Base-by-base conservation (phyloP, 2,888 invertebrate species). In the Augiades crinisus region DNA sequence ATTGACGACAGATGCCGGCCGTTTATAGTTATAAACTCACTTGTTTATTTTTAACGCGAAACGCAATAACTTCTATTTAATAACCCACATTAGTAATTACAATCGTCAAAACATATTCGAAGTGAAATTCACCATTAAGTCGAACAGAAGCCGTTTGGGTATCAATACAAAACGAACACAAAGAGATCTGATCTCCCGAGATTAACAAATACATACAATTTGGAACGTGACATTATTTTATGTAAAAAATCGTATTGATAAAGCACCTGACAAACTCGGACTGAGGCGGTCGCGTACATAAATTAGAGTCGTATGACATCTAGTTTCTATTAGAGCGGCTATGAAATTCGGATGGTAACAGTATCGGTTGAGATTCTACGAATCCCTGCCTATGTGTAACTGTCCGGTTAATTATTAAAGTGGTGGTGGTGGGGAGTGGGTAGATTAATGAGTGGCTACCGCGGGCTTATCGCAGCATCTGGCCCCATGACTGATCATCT, bases 401-500 rank as follows among this genome's bases (percentile, higher is more conserved):
- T 81, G 83, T 80, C 78, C 72, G 72, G 83, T 84, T 88, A 88
- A 87, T 87, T 88, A 85, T 86, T 84, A 77, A 73, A 73, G 77
- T 76, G 70, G 72, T 54, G 41, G 34, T 76, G 71, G 75, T 67
- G 77, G 80, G 78, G 80, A 78, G 77, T 75, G 74, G 83, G 83
- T 72, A 89, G 88, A 89, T 89, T 88, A 89, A 89, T 89, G 89
- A 89, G 87, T 80, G 80, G 88, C 87, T 87, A 88, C 88, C 72
- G 87, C 80, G 65, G 73, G 72, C 84, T 87, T 88, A 88, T 88
- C 87, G 78, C 79, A 75, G 79, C 82, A 88, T 88, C 88, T 79
- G 78, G 88, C 85, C 47, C 84, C 86, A 87, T 88, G 89, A 89
- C 81, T 87, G 89, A 89, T 89, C 87, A 88, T 88, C 88, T 87